Conservation (phyloP, 2,797 vertebrate species). For the Myotis planiceps region DNA sequence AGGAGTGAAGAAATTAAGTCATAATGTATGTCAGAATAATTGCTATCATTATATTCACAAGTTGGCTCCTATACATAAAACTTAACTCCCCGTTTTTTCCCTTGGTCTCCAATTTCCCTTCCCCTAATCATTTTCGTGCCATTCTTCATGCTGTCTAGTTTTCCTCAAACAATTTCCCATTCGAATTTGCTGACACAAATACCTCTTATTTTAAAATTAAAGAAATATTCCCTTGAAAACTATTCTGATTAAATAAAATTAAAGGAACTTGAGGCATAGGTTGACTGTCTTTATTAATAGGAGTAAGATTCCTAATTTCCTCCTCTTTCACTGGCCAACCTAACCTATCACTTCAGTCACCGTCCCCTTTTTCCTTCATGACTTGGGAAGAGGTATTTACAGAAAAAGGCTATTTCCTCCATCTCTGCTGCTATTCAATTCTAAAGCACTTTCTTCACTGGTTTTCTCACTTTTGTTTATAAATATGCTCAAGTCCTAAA, state of each 20-base stretch:
- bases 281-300: neutral
- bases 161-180: neutral
- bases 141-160: neutral
- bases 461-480: neutral
- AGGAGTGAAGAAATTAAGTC: constrained; percentile 57
- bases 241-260: constrained; percentile 32
- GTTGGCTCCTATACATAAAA: neutral
- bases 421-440: neutral
- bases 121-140: neutral
- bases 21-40: constrained; percentile 61
- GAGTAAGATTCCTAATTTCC: neutral
- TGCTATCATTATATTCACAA: constrained; percentile 52
- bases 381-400: neutral
- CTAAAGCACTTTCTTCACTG: neutral
- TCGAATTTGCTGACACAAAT: neutral
- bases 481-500: neutral
- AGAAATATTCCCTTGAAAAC: neutral
- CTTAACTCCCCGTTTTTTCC: neutral
- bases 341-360: neutral
- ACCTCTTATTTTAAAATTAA: constrained; percentile 49
- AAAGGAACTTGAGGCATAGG: neutral
- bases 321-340: neutral
- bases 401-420: neutral
- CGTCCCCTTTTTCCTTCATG: neutral
- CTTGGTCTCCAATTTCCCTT: neutral